phyloP scores from a whole-genome alignment of 1,140 invertebrate species.

The Atta texana region DNA sequence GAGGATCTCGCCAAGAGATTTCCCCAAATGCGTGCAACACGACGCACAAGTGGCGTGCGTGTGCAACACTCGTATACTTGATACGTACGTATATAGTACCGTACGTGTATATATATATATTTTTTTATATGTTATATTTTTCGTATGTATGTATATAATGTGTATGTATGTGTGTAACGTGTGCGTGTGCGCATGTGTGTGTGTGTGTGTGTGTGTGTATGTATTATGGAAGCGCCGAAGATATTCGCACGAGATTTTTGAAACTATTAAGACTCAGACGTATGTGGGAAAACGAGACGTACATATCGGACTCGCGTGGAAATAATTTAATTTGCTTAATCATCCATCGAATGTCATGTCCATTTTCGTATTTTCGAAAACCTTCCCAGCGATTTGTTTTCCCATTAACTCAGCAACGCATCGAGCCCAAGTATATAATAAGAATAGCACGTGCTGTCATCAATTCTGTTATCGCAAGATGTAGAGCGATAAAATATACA shows the following conservation, averaged over 20 bases:
- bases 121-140: conserved; percentile 29
- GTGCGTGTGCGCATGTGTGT: neutral
- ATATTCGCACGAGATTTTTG: conserved; percentile 34
- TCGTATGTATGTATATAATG: neutral
- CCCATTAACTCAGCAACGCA: too few relatives aligned
- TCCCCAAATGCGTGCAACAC: conserved; percentile 55
- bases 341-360: neutral
- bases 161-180: neutral
- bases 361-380: conserved; percentile 31
- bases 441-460: neutral
- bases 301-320: conserved; percentile 36
- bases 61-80: conserved; percentile 72
- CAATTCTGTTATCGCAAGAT: neutral
- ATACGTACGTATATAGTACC: conserved; percentile 62
- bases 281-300: conserved; percentile 28
- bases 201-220: conserved; percentile 8
- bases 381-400: conserved; percentile 5
- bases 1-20: conserved; percentile 40
- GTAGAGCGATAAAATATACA: neutral
- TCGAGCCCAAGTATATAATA: neutral
- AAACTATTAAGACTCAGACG: conserved; percentile 29
- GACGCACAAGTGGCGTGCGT: conserved; percentile 44
- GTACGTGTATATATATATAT: conserved; percentile 17
- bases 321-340: conserved; percentile 2
- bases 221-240: conserved; percentile 72